Percentiles rank a stretch among this genome's conserved stretches.
phyloP scores from a whole-genome alignment of 2,113 vertebrate genomes.

The Tetrax tetrax region DNA sequence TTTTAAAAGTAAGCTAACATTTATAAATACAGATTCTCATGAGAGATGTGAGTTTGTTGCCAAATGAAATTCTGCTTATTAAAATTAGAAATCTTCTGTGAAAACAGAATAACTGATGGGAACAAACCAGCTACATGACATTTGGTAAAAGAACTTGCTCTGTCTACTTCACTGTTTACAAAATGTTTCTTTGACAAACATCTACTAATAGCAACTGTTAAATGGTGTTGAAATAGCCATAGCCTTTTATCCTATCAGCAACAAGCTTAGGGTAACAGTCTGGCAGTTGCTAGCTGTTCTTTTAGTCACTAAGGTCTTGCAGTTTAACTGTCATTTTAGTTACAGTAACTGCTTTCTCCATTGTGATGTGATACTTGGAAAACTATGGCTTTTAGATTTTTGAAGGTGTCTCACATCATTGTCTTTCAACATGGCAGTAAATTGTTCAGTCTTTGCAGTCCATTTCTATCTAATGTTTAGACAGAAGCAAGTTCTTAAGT shows the following conservation, averaged over 20 bases:
- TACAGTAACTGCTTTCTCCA: background rate
- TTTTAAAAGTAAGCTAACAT: constrained; percentile 39
- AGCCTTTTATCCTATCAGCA: background rate
- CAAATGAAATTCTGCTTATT: constrained; percentile 34
- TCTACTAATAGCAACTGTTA: background rate
- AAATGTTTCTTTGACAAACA: background rate
- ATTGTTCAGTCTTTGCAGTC: background rate
- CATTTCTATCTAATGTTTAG: background rate
- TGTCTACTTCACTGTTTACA: constrained; percentile 4
- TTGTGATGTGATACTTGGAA: background rate
- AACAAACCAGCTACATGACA: constrained; percentile 21
- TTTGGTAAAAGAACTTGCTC: constrained; percentile 23
- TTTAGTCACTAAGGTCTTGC: background rate
- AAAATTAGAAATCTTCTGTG: constrained; percentile 52
- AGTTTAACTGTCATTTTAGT: background rate
- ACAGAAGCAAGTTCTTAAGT: background rate
- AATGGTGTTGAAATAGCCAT: background rate
- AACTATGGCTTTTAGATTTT: background rate
- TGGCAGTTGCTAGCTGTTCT: background rate
- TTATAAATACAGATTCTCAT: constrained; percentile 52
- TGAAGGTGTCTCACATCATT: background rate
- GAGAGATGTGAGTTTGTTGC: constrained; percentile 5
- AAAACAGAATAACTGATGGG: background rate
- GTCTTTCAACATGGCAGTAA: background rate
- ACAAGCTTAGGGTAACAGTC: background rate